A percentile compares a stretch with the other conserved stretches of the same genome.
phyloP scores from a whole-genome alignment of 2,113 vertebrate species.

The Siphamia tubifer region DNA sequence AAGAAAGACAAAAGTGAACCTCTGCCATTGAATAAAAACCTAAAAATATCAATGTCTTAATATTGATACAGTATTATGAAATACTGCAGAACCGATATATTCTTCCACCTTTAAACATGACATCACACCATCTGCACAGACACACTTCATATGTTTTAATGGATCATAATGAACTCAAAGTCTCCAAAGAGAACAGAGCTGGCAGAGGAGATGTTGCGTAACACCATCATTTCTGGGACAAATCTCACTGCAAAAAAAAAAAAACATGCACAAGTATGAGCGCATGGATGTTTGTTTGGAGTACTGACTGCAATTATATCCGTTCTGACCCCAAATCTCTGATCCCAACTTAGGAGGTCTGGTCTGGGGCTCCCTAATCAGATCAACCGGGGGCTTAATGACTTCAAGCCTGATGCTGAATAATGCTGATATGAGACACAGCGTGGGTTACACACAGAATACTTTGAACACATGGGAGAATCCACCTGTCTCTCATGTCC shows the following conservation, averaged over 20 bases:
- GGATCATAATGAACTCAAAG: slow-evolving; percentile 4
- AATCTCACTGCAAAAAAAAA: too few species aligned
- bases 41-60: too few species aligned
- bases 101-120: too few species aligned
- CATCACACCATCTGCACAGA: slow-evolving; percentile 34
- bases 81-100: too few species aligned
- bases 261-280: background rate
- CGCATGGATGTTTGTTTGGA: background rate
- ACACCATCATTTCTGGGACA: slow-evolving; percentile 29
- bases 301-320: background rate
- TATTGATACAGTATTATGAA: too few species aligned
- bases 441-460: background rate
- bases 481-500: slow-evolving; percentile 32
- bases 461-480: background rate
- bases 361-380: slow-evolving; percentile 55
- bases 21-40: too few species aligned
- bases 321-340: slow-evolving; percentile 30
- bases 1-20: too few species aligned
- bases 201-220: slow-evolving; percentile 19
- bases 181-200: background rate
- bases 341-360: slow-evolving; percentile 47
- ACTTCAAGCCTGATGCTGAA: slow-evolving; percentile 3
- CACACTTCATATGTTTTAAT: background rate
- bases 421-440: slow-evolving; percentile 32
- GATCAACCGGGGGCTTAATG: slow-evolving; percentile 46